Evolutionary conservation across 64 coral and sea anemone species (phyloP), one percentile per base, ranked within the genome.

Genomic region (Montipora cactus): DNA sequence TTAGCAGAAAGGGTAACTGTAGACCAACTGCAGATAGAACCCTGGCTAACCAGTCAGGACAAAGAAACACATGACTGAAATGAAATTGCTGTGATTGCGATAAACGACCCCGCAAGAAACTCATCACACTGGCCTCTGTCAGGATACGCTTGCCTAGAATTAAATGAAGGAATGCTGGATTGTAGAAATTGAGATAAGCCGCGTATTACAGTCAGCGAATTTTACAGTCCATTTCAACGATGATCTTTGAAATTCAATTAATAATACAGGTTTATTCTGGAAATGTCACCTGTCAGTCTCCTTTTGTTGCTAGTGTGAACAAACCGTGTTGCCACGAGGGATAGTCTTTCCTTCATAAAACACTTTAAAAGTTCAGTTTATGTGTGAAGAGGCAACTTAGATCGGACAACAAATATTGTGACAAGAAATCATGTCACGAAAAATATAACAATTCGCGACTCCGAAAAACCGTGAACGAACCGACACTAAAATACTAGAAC

Each of bases 1-100:
- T 74, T 96, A 46, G 78, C 98, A 1, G 98, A 99, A 12, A 90
- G 98, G 23, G 95, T 96, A 18, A 92, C 79, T 50, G 87, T 99
- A 45, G 85, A 96, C 66, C 87, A 96, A 50, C 73, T 99, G 19
- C 23, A 85, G 44, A 77, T 83, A 15, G 95, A 99, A 15, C 98
- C 98, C 50, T 99, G 95, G 92, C 47, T 58, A 70, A 52, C 15
- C 89, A 59, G 47, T 28, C 77, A 94, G 18, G 83, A 75, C 11
- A 78, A 92, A 71, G 52, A 28, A n/a, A 14, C 49, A 46, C 73
- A 44, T 53, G 77, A 76, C 67, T 55, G 5, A 14, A 67, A 16
- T 10, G 49, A 75, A 57, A 66, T 21, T 69, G 13, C 61, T 25
- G 18, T 78, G 55, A 61, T 15, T 7, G 47, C 48, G 8, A 47